Conservation (phyloP, 2,888 invertebrate genomes). For the Hecatera dysodea region DNA sequence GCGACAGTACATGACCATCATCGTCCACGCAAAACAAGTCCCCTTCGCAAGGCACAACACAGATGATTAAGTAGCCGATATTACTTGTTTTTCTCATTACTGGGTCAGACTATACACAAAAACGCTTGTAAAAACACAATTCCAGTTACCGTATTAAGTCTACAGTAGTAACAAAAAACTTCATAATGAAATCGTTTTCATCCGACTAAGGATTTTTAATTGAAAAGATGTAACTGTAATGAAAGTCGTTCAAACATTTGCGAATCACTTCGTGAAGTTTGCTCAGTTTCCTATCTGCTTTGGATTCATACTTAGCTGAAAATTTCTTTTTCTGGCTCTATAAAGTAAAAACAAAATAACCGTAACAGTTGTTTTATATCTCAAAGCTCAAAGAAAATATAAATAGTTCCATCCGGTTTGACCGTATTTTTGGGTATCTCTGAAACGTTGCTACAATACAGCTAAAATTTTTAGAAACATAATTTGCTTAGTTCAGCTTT, state of each 20-base stretch:
- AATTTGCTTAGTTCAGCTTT: constrained; percentile 2
- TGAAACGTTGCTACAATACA: background rate
- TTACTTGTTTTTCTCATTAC: constrained; percentile 46
- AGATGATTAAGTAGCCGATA: constrained; percentile 48
- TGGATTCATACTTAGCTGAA: constrained; percentile 13
- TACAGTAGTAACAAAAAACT: constrained; percentile 17
- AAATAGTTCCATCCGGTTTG: background rate
- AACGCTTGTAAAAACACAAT: constrained; percentile 32
- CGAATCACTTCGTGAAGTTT: constrained; percentile 44
- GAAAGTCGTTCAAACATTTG: constrained; percentile 32
- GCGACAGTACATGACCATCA: constrained; percentile 32
- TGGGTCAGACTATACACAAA: constrained; percentile 47
- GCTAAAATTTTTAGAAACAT: constrained; percentile 4
- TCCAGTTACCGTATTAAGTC: constrained; percentile 28
- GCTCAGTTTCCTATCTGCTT: constrained; percentile 43
- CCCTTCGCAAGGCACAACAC: constrained; percentile 21
- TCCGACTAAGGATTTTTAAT: constrained; percentile 49
- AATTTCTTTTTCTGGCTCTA: constrained; percentile 3
- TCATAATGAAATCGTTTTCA: constrained; percentile 50
- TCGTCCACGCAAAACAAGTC: constrained; percentile 30
- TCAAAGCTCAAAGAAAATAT: background rate
- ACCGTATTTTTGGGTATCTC: background rate
- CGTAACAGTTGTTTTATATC: background rate
- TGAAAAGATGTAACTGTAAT: constrained; percentile 37
- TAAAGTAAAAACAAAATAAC: background rate